Evolutionary conservation across 2,888 invertebrate genomes (phyloP), one percentile per base, ranked within the genome.

Genomic region (Pandemis corylana): DNA sequence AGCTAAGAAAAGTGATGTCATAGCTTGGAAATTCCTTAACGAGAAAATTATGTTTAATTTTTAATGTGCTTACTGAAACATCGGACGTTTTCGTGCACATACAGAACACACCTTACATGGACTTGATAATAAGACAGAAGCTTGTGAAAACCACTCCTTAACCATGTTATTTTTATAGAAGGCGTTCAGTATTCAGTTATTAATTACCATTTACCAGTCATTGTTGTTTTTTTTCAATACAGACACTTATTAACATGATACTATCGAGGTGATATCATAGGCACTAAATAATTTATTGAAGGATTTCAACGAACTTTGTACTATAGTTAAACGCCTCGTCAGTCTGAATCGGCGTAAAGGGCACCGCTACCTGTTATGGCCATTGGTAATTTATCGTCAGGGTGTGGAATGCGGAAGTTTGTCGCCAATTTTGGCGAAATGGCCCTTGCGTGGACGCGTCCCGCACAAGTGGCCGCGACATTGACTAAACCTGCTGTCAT

Each of bases 381-480:
- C 44, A 72, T 65, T 28, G 69, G 51, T 65, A 69, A 70, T 74
- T 74, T 74, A 74, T 74, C 51, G 65, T 44, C 74, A 44, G 42
- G 59, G 41, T 74, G 69, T 75, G 75, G 62, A 71, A 75, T 56
- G 71, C 67, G 72, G 76, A 62, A 76, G 69, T 76, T 69, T 72
- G 56, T 51, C 44, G 28, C 71, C 72, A 76, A 72, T 64, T 69
- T 69, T 76, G 72, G 63, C 65, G 63, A 59, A 72, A 63, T 49
- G 66, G 36, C 69, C 72, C 64, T 72, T 61, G 63, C 44, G 66
- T 53, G 44, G 68, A 7, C 49, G 68, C 56, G 73, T 65, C 56
- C 64, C 68, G 68, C 68, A n/a, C 68, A 75, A 74, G 75, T 76
- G 72, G 76, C 73, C 70, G 56, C 65, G 74, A 71, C 71, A 72